phyloP scores from a whole-genome alignment of 2,113 vertebrate species.

The Tiliqua scincoides region DNA sequence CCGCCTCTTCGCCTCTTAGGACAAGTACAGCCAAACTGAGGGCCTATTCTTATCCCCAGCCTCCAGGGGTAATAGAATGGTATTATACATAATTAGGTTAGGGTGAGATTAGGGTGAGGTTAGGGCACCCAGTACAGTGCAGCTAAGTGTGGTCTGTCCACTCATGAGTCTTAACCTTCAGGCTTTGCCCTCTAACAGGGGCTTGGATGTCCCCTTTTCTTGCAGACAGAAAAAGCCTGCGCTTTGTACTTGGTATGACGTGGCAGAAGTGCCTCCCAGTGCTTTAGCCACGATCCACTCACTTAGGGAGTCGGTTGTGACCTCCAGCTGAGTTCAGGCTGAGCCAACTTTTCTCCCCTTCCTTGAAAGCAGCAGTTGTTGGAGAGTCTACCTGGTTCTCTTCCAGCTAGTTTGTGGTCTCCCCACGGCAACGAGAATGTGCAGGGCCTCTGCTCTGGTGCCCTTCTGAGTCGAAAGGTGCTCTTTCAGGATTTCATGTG shows the following conservation, averaged over 20 bases:
- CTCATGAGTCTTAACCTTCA: neutral
- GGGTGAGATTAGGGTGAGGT: too few species aligned
- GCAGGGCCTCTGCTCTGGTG: neutral
- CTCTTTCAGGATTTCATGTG: neutral
- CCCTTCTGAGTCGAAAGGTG: neutral
- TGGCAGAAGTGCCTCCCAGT: neutral
- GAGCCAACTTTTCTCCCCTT: neutral
- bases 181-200: neutral
- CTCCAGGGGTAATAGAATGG: too few species aligned
- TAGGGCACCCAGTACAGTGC: too few species aligned
- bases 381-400: neutral
- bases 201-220: neutral
- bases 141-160: too few species aligned
- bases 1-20: too few species aligned
- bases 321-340: neutral
- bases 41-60: too few species aligned
- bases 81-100: too few species aligned
- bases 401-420: neutral
- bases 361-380: neutral
- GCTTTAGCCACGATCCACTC: neutral
- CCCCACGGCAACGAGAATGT: neutral
- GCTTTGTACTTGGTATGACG: neutral
- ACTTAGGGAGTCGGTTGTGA: neutral
- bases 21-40: too few species aligned
- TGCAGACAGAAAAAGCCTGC: neutral